A percentile compares a stretch with the other conserved stretches of the same genome.
These are phyloP conservation scores for Zaprionus camerounensis DNA, from an alignment of 1,140 invertebrate species.

Conservation along the genomic window DNA sequence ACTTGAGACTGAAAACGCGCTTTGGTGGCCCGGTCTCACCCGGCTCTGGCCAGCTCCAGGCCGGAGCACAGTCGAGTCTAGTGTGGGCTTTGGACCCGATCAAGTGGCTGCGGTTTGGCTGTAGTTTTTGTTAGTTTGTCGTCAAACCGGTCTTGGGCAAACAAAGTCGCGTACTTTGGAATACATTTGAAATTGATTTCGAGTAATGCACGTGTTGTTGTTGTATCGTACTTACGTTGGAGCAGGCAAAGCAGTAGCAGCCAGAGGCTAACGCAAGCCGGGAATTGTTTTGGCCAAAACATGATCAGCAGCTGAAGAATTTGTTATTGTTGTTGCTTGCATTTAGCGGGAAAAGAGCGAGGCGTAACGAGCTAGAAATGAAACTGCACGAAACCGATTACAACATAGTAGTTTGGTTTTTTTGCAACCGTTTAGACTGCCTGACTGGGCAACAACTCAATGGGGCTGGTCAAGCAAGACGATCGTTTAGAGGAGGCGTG, in stretches of 20 bases:
- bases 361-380: constrained; percentile 11
- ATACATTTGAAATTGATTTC: constrained; percentile 12
- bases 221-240: constrained; percentile 60
- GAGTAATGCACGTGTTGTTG: background rate
- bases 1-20: constrained; percentile 41
- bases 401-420: constrained; percentile 34
- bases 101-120: constrained; percentile 19
- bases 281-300: constrained; percentile 73
- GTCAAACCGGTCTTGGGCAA: constrained; percentile 56
- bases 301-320: constrained; percentile 48
- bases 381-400: constrained; percentile 59
- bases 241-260: constrained; percentile 64
- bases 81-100: constrained; percentile 29
- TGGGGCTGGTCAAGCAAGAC: constrained; percentile 46
- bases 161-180: constrained; percentile 11
- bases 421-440: constrained; percentile 43
- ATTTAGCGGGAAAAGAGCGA: constrained; percentile 51
- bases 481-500: constrained; percentile 30
- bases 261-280: constrained; percentile 54
- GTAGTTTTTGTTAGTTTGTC: constrained; percentile 12
- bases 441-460: constrained; percentile 12
- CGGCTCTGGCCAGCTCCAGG: constrained; percentile 7
- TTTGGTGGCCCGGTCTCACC: constrained; percentile 33
- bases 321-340: constrained; percentile 46
- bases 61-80: constrained; percentile 22